Base-by-base conservation (phyloP, 2,797 vertebrate genomes). In the Malacoctenus gilli region DNA sequence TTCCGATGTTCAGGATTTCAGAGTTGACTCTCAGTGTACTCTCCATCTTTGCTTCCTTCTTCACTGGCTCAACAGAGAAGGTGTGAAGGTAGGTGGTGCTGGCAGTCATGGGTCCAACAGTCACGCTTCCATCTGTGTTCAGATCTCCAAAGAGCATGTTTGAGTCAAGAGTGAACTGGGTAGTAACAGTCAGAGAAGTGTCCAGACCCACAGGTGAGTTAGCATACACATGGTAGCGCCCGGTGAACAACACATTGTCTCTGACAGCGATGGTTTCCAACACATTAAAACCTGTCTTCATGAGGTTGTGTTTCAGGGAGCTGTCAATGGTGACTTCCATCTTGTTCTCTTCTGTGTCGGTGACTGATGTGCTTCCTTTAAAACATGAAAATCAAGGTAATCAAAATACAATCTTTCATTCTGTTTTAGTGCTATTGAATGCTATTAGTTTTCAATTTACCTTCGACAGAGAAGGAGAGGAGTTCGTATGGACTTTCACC, bases 401-500 rank as follows among this genome's bases (percentile, higher is more conserved):
- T 19, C 32, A 23, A 2, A 31, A 40, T 76, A 21, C 1, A 37
- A 21, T 0, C 8, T 18, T 28, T 11, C 8, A 11, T 38, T 1
- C 12, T 31, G 0, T 39, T 41, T 71, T 2, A 50, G 6, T 11
- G 35, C 4, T 22, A 13, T 60, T 30, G 39, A 37, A 52, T 20
- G 12, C 12, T 23, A 49, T 15, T 31, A 20, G 18, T 51, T 1
- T 37, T 42, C 38, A 47, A 62, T 52, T 93, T 90, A 98, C 96
- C 96, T 75, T 94, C 91, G 53, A 94, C 38, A 13, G 77, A 90
- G 74, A 95, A 98, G 60, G 94, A 93, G 18, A 98, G 84, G 46
- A 95, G 72, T 39, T 93, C 80, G 21, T 95, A 65, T 15, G 90
- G 77, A 12, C 93, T 92, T 19, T 93, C 86, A 34, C 93, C 93